Percentiles rank a stretch among this genome's conserved stretches.
Conservation (phyloP, 1,140 invertebrate species). For the Epicauta chinensis region DNA sequence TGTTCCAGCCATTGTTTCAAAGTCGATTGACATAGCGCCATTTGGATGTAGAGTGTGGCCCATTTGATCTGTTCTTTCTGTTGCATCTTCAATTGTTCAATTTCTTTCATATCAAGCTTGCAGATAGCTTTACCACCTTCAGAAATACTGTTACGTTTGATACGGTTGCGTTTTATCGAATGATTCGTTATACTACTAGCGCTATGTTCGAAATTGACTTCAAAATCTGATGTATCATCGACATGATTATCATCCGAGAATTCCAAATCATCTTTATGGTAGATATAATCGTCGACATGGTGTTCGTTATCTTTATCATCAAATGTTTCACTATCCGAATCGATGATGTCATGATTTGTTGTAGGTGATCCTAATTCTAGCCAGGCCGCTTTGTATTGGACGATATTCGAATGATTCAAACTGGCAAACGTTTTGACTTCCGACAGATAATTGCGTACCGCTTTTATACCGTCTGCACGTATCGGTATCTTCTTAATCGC, state of each 20-base stretch:
- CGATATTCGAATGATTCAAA: conserved; percentile 74
- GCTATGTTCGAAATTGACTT: conserved; percentile 26
- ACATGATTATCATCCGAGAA: conserved; percentile 19
- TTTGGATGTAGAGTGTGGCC: conserved; percentile 73
- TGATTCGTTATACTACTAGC: conserved; percentile 12
- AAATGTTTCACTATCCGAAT: conserved; percentile 10
- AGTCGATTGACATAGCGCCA: conserved; percentile 70
- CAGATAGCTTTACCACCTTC: conserved; percentile 38
- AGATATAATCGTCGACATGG: conserved; percentile 17
- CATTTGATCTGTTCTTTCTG: conserved; percentile 48
- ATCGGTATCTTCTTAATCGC: conserved; percentile 77
- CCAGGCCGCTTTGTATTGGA: conserved; percentile 80
- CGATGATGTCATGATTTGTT: conserved; percentile 16
- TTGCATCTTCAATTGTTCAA: conserved; percentile 21
- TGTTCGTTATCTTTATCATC: conserved; percentile 9
- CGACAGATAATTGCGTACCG: conserved; percentile 55
- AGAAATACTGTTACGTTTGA: conserved; percentile 29
- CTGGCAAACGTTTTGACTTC: conserved; percentile 76
- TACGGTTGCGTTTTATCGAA: conserved; percentile 8
- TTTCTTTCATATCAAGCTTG: conserved; percentile 32
- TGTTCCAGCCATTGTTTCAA: conserved; percentile 64
- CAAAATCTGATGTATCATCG: conserved; percentile 22
- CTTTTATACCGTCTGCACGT: conserved; percentile 51
- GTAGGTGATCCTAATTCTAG: conserved; percentile 49
- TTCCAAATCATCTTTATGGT: conserved; percentile 16